Base-by-base conservation (phyloP, 92 coral and sea anemone genomes). In the Zoanthus sansibaricus region DNA sequence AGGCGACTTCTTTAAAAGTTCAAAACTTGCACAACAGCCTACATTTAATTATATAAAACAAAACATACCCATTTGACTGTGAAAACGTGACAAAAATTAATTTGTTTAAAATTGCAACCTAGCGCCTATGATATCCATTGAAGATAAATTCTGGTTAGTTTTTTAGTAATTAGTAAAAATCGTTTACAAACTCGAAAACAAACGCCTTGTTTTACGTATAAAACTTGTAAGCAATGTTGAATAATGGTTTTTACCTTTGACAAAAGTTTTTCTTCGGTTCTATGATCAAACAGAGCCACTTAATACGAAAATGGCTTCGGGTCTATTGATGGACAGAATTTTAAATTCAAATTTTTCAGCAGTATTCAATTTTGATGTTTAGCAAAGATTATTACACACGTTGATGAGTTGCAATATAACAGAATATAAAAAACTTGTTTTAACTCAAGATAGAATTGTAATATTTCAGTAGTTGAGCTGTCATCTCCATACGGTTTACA, bases 301-400 rank as follows among this genome's bases (percentile, higher is more conserved):
- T 67, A 67, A 67, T 48, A 80, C 47, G 72, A 46, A 67, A 80
- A 67, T 80, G 75, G 74, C 58, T 46, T 62, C 85, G 37, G 85
- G 42, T 80, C 85, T 71, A 80, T 80, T 80, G 85, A 80, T 31
- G 25, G 13, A 46, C 61, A 64, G 75, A 80, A 80, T 80, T 80
- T 80, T 80, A 80, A 67, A 80, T 80, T 80, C 85, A 80, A 62
- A 80, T 80, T 80, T 80, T 80, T 21, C 85, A 80, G 30, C 46
- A 75, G 74, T 80, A 80, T 80, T 80, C 85, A 80, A 44, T 80
- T 80, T 64, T 12, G 42, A 80, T 67, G 85, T 80, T 66, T 80
- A 72, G 73, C 42, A 80, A 64, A 80, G 85, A 80, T 80, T 80
- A 80, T 80, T 68, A 48, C 85, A 66, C 85, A 46, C 46, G 75